phyloP scores from a whole-genome alignment of 1,140 invertebrate species.

The Drosophila trapezifrons region DNA sequence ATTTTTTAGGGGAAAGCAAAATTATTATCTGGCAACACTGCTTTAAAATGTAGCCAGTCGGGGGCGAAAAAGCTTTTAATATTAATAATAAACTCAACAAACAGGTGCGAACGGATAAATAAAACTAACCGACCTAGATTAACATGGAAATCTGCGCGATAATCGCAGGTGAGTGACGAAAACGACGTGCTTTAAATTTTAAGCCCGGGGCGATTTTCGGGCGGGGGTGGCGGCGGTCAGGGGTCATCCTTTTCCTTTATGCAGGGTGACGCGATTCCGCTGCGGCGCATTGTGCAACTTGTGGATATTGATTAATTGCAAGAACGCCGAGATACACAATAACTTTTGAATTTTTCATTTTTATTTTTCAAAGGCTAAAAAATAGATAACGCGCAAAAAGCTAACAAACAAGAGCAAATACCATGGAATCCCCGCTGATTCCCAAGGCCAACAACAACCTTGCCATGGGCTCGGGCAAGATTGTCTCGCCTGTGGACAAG shows the following conservation, averaged over 20 bases:
- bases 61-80: constrained; percentile 1
- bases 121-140: neutral
- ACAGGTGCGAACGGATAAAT: neutral
- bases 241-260: constrained; percentile 58
- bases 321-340: constrained; percentile 68
- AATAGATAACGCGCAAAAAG: constrained; percentile 8
- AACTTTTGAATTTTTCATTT: constrained; percentile 12
- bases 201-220: constrained; percentile 12
- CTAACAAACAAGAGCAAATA: constrained; percentile 2
- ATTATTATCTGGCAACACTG: constrained; percentile 37
- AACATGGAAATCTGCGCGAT: constrained; percentile 21
- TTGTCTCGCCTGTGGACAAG: constrained; percentile 52
- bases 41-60: constrained; percentile 28
- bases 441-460: constrained; percentile 65
- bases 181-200: neutral
- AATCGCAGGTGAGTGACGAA: constrained; percentile 15
- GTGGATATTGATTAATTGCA: constrained; percentile 76
- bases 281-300: constrained; percentile 74
- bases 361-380: constrained; percentile 14
- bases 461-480: constrained; percentile 1
- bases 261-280: constrained; percentile 69
- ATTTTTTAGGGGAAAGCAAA: no score
- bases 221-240: constrained; percentile 12
- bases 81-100: neutral
- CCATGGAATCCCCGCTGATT: constrained; percentile 77